Base-by-base conservation (phyloP, 2,888 invertebrate genomes). In the Hetaerina titia region DNA sequence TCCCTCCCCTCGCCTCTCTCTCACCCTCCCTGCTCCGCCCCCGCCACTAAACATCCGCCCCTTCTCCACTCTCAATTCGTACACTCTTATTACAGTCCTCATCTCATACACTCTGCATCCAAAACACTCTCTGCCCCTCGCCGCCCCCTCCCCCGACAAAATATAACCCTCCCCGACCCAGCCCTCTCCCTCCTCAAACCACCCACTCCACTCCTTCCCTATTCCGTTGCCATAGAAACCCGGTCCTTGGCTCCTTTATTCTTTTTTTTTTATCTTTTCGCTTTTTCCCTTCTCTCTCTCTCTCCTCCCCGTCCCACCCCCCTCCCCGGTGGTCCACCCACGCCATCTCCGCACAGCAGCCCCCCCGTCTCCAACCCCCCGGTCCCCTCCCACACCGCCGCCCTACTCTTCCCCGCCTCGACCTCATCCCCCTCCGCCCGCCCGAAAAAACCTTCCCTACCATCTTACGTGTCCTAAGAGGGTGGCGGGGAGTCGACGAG, bases 1-100 rank as follows among this genome's bases (percentile, higher is more conserved):
- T 90, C 56, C n/a, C 56, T 56, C n/a, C 45, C 22, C 69, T 45
- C 56, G 45, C n/a, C 45, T 22, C 69, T 45, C 6, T 15, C 5
- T 69, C 22, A 8, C 88, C 9, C 69, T 69, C 69, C 2, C 7
- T 22, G 56, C 5, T 69, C 56, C 56, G 9, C 56, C 92, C 56
- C 31, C 81, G 25, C 81, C 81, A 81, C 81, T 81, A 25, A 81
- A 81, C 81, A 81, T 31, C 31, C 69, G 31, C 64, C 63, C 90
- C 64, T 45, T 64, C 57, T 63, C 90, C 90, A 31, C 63, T 90
- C 90, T 64, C 90, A 45, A 69, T 92, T 64, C 92, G 64, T 92
- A 92, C 92, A 74, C 74, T 92, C 92, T 92, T 92, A 92, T 92
- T 92, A 92, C 92, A 92, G 69, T 74, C 92, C 92, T 92, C 92